phyloP scores from a whole-genome alignment of 2,888 invertebrate genomes.

The Microchrysa polita region DNA sequence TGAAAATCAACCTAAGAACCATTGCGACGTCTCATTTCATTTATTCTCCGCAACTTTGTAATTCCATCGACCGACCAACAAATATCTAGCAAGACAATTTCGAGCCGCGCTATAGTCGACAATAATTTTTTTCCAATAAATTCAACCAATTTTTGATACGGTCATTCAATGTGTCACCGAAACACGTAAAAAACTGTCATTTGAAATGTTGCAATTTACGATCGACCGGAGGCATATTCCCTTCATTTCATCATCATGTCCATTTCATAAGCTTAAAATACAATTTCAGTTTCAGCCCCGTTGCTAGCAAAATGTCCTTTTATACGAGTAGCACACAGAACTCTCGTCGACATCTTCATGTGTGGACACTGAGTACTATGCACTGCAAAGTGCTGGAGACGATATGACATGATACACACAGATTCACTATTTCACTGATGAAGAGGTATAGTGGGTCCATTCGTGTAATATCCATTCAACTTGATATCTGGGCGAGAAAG shows the following conservation, averaged over 20 bases:
- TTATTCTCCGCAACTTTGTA: not conserved
- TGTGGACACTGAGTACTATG: no score
- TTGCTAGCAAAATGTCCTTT: slow-evolving; percentile 15
- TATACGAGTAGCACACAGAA: no score
- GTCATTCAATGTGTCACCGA: slow-evolving; percentile 14
- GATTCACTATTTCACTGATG: slow-evolving; percentile 13
- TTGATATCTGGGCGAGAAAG: slow-evolving; percentile 11
- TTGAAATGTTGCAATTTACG: slow-evolving; percentile 21
- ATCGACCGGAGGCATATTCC: slow-evolving; percentile 33
- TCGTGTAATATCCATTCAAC: not conserved
- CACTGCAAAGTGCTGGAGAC: not conserved
- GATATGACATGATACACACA: not conserved
- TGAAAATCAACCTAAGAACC: not conserved
- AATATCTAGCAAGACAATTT: slow-evolving; percentile 6
- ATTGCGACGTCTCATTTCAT: not conserved
- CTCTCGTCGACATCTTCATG: slow-evolving; percentile 13
- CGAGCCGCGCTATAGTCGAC: not conserved
- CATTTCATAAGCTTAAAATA: slow-evolving; percentile 32
- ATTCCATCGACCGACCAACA: not conserved
- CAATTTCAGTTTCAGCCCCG: slow-evolving; percentile 8
- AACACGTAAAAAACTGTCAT: slow-evolving; percentile 22
- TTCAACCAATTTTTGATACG: slow-evolving; percentile 6
- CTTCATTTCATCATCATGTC: slow-evolving; percentile 20
- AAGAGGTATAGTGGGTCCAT: not conserved
- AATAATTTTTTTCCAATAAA: not conserved